A percentile compares a stretch with the other conserved stretches of the same genome.
Evolutionary conservation across 2,797 vertebrate species (phyloP).

Genomic region (Peromyscus attwateri): DNA sequence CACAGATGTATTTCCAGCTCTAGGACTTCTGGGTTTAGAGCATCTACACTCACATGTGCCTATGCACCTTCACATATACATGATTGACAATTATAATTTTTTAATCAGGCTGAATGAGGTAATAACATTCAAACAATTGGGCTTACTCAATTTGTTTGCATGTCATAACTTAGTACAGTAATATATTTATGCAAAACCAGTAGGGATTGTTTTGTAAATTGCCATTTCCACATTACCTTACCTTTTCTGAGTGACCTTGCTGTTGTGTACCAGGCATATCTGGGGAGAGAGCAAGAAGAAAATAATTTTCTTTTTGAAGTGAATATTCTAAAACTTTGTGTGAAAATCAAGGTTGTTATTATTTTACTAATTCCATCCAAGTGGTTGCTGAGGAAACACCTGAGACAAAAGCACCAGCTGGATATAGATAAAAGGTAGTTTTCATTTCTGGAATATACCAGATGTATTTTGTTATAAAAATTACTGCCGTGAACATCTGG

Average conservation of each 20-base stretch:
- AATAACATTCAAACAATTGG: not conserved
- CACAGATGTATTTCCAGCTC: not conserved
- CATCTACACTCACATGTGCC: not conserved
- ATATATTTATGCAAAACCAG: not conserved
- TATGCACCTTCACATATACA: not conserved
- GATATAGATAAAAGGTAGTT: conserved; percentile 66
- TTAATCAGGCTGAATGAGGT: not conserved
- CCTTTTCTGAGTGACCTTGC: not conserved
- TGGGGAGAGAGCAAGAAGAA: not conserved
- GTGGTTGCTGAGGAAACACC: conserved; percentile 57
- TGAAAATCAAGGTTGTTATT: conserved; percentile 21
- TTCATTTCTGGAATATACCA: conserved; percentile 63
- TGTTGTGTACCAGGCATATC: not conserved
- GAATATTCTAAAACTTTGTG: conserved; percentile 2
- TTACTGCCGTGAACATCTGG: conserved; percentile 81
- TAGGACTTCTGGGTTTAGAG: not conserved
- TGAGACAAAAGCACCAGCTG: conserved; percentile 68
- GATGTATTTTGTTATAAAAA: conserved; percentile 62
- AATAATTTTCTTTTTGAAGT: not conserved
- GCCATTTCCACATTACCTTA: not conserved
- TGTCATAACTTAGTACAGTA: not conserved
- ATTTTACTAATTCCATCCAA: conserved; percentile 42
- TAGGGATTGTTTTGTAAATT: not conserved
- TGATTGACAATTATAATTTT: not conserved
- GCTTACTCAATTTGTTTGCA: not conserved